Evolutionary conservation across 2,888 invertebrate species (phyloP), one percentile per base, ranked within the genome.

Genomic region (Calephelis perditalis): DNA sequence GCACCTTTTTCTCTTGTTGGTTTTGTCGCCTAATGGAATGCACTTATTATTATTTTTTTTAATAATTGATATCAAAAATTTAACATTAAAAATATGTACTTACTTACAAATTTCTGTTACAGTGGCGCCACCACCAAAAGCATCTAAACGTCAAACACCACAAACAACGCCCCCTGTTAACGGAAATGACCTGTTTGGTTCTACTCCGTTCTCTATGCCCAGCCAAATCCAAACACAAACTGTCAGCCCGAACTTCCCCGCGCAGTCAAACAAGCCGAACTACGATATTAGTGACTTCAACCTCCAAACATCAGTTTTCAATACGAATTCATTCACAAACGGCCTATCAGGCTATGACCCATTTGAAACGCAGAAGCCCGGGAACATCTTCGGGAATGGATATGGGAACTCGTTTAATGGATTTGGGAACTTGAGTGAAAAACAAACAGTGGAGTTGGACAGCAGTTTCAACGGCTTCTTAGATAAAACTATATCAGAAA

Each of bases 111-210:
- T 58, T 3, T 65, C 62, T 64, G 70, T 89, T 92, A 8, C 81
- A 97, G 97, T 97, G 93, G 96, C 96, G 56, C 97, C 97, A 65
- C 97, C 97, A 63, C 97, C 97, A 62, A 96, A 96, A 82, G 93
- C 95, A 7, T 92, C 93, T 36, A 93, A 93, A 69, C 92, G 93
- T 64, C 76, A 89, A 47, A 67, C 71, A 65, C 65, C 49, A 68
- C 74, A 73, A 62, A 76, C 76, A 65, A 79, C 84, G 63, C 73
- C 62, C 26, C 79, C 84, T 44, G 82, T 73, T 69, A 92, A 73
- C 73, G 93, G 92, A 67, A 94, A 93, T 74, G 96, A 97, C 85
- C 84, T 96, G 26, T 97, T 97, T 84, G 96, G 96, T 37, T 95
- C 95, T 37, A 92, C 95, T 59, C 96, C 96, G 1, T 96, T 96